Percentiles rank a stretch among this genome's conserved stretches.
Evolutionary conservation across 2,113 vertebrate species (phyloP).

Genomic region (Oriolus oriolus): DNA sequence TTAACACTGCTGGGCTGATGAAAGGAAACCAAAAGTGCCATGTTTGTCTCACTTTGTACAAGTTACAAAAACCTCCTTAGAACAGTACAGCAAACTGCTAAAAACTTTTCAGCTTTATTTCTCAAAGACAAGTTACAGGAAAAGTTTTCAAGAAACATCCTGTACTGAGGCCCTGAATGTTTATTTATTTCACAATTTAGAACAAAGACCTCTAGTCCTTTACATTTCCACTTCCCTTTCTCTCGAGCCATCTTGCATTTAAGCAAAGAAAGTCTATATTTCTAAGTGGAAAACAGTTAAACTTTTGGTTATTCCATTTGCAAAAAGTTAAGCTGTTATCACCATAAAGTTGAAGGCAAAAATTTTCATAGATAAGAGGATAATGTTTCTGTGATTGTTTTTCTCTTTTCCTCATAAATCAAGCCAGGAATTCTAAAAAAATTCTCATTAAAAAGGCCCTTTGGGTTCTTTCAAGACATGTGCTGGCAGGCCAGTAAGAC

Average conservation of each 20-base stretch:
- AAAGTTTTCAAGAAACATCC: background rate
- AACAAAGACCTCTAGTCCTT: background rate
- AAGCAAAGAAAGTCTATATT: background rate
- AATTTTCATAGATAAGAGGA: background rate
- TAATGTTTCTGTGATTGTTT: background rate
- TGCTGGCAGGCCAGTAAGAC: background rate
- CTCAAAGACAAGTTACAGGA: background rate
- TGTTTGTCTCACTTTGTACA: background rate
- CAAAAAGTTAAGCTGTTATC: background rate
- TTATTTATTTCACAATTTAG: background rate
- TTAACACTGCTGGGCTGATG: background rate
- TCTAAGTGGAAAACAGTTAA: background rate
- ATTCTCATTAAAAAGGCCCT: background rate
- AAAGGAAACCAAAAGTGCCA: background rate
- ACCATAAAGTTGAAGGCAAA: background rate
- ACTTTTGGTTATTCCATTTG: background rate
- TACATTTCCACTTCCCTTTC: background rate
- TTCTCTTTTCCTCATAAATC: slow-evolving; percentile 19
- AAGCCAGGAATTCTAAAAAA: background rate
- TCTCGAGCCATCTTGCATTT: background rate
- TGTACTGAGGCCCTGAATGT: background rate
- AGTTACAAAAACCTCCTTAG: background rate
- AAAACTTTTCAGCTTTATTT: background rate
- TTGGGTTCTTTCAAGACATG: background rate
- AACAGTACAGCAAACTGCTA: background rate